Evolutionary conservation across 2,113 vertebrate species (phyloP).

Genomic region (Pipra filicauda): DNA sequence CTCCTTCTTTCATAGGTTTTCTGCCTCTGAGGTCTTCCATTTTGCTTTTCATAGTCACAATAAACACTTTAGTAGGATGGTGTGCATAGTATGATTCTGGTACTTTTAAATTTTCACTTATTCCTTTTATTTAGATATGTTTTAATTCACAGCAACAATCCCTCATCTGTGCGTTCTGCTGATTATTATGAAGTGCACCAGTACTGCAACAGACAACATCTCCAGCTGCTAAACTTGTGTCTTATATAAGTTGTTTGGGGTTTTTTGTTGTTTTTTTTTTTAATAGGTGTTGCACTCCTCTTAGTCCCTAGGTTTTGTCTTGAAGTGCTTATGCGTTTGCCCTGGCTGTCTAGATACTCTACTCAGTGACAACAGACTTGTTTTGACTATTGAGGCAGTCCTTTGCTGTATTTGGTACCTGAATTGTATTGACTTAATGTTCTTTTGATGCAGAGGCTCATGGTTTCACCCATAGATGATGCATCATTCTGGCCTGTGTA

Average conservation of each 20-base stretch:
- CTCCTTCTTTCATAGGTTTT: background rate
- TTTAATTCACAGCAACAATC: background rate
- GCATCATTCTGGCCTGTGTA: background rate
- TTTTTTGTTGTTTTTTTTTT: background rate
- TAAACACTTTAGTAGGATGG: background rate
- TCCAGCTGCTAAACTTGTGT: background rate
- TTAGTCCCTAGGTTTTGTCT: background rate
- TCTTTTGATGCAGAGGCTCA: background rate
- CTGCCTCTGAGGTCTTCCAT: background rate
- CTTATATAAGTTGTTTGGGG: background rate
- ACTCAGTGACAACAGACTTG: background rate
- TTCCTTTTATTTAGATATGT: background rate
- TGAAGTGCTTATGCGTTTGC: background rate
- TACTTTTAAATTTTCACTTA: background rate
- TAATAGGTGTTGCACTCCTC: background rate
- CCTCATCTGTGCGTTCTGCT: background rate
- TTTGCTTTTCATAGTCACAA: background rate
- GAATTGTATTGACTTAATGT: background rate
- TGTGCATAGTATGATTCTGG: background rate
- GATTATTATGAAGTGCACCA: background rate
- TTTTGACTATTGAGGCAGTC: background rate
- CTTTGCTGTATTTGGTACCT: background rate
- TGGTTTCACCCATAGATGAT: background rate
- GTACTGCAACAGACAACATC: background rate
- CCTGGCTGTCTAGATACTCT: background rate